Evolutionary conservation across 2,888 invertebrate species (phyloP), one percentile per base, ranked within the genome.

Genomic region (Rhabditoides inermis): DNA sequence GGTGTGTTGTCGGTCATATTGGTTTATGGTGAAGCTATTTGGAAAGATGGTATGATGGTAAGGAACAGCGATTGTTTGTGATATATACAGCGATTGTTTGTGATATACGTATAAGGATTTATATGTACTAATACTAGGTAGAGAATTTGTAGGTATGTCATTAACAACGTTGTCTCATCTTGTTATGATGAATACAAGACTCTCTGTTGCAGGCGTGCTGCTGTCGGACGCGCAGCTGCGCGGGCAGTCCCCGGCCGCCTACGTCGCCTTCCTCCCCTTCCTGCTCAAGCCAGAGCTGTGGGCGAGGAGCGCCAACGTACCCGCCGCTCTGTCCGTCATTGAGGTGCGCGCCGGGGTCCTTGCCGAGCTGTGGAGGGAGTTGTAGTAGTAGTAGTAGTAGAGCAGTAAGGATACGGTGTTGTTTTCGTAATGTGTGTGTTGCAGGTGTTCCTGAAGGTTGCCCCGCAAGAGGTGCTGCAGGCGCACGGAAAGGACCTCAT

Each of bases 221-320:
- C 57, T 67, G 10, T 45, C 60, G 3, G 55, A 63, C 1, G 48
- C 58, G 25, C 49, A 55, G 6, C 32, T 60, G 4, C 55, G 65
- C 3, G 57, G 61, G 58, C 63, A 52, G 63, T 78, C 32, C 12
- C 87, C 90, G 18, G 87, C 86, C 52, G 84, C 86, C 0, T 98
- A 95, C 81, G 85, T 88, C 81, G 85, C 85, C 3, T 81, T 98
- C 50, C 86, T 95, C 72, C 90, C 91, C 0, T 89, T 88, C 76
- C 81, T 98, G 20, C 81, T 98, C 67, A 84, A 87, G 12, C 92
- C 94, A n/a, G 39, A 64, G 39, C 81, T 98, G 51, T 98, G 95
- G 89, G 90, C 94, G 78, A 83, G 89, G 46, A 84, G 86, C 1
- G 94, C 89, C 26, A 95, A 95, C 80, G 87, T 94, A 58, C 86